Conservation (phyloP, 1,140 invertebrate genomes). For the Procambarus clarkii region DNA sequence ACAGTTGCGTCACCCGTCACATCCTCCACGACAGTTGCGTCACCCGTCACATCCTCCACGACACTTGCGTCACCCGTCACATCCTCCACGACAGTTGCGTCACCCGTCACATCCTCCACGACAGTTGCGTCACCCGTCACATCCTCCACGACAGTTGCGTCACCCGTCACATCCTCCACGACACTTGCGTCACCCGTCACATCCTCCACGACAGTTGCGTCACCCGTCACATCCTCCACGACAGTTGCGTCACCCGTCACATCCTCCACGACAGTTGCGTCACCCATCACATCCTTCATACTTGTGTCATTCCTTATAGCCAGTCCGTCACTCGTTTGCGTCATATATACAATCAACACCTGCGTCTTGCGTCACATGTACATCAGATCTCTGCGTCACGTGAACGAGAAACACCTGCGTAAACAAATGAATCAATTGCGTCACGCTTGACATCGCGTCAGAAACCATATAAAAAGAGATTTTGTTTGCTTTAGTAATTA, state of each 20-base stretch:
- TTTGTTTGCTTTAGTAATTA: neutral
- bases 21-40: neutral
- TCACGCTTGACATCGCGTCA: no score
- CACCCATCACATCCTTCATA: neutral
- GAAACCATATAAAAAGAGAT: neutral
- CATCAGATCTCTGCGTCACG: no score
- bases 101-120: neutral
- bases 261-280: neutral
- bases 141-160: neutral
- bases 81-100: neutral
- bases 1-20: neutral
- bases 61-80: neutral
- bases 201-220: neutral
- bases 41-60: neutral
- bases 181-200: no score
- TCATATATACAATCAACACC: neutral
- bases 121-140: neutral
- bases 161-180: neutral
- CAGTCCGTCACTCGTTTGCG: neutral
- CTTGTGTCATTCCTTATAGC: no score
- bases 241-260: neutral
- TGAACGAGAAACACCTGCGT: no score
- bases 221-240: neutral
- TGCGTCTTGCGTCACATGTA: no score
- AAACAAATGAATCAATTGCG: no score